These are phyloP conservation scores for Cydia pomonella DNA, from an alignment of 1,140 invertebrate species.

Conservation along the genomic window DNA sequence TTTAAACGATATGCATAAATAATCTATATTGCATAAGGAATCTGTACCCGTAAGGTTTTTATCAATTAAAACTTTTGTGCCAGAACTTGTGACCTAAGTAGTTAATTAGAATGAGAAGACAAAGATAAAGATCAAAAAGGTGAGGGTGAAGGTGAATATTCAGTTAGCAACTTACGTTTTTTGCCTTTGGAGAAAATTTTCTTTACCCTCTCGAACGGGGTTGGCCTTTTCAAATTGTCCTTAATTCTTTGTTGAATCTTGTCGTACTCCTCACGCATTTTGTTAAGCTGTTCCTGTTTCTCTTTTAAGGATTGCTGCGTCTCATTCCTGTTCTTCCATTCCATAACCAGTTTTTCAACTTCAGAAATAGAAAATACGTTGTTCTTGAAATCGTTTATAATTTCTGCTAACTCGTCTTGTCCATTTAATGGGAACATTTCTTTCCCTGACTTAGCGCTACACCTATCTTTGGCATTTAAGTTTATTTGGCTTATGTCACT, in stretches of 20 bases:
- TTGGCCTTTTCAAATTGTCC: constrained; percentile 86
- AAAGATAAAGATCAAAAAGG: too few relatives aligned
- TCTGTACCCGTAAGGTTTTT: too few relatives aligned
- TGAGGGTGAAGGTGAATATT: too few relatives aligned
- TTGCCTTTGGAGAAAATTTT: constrained; percentile 86
- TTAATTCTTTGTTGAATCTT: constrained; percentile 89
- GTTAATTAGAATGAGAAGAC: too few relatives aligned
- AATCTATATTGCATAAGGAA: too few relatives aligned
- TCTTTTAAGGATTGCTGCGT: constrained; percentile 92
- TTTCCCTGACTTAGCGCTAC: constrained; percentile 70
- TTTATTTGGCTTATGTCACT: constrained; percentile 77
- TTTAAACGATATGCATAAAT: too few relatives aligned
- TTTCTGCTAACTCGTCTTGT: constrained; percentile 90
- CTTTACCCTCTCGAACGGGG: constrained; percentile 88
- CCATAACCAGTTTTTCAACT: constrained; percentile 91
- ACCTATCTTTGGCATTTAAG: constrained; percentile 70
- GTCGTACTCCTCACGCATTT: constrained; percentile 90
- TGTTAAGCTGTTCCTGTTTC: constrained; percentile 89
- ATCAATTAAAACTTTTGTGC: too few relatives aligned
- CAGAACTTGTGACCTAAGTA: too few relatives aligned
- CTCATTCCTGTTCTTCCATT: constrained; percentile 92
- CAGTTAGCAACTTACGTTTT: constrained; percentile 58
- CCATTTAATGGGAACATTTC: constrained; percentile 66
- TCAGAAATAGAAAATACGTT: constrained; percentile 92
- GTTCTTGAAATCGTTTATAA: constrained; percentile 94